Conservation (phyloP, 2,888 invertebrate genomes). For the Cryptus viduatorius region DNA sequence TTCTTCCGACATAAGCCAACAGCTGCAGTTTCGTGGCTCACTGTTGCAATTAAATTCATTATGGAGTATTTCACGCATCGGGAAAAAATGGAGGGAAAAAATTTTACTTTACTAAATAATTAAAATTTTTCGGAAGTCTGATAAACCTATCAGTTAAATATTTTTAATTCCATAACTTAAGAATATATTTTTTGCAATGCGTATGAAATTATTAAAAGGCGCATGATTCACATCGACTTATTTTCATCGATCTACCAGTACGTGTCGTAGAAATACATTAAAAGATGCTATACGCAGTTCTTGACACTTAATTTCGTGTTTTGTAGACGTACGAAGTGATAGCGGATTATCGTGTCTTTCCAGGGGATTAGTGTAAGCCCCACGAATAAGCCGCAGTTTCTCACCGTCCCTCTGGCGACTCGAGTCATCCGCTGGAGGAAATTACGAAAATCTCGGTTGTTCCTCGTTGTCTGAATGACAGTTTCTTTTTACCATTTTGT, state of each 20-base stretch:
- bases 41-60: not conserved
- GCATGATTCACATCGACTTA: not conserved
- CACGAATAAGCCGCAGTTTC: slow-evolving; percentile 10
- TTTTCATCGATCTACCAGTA: no score
- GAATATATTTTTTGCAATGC: not conserved
- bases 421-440: no score
- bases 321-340: not conserved
- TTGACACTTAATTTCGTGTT: not conserved
- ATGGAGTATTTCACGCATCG: not conserved
- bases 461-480: no score
- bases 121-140: no score
- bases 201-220: not conserved
- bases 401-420: not conserved
- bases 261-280: not conserved
- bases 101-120: no score
- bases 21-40: not conserved
- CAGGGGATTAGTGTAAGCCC: slow-evolving; percentile 25
- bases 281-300: not conserved
- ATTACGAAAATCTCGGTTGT: no score
- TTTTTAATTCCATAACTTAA: no score
- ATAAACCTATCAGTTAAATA: no score
- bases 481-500: no score
- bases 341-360: slow-evolving; percentile 27
- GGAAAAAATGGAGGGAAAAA: no score
- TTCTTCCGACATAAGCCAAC: not conserved